Evolutionary conservation across 2,888 invertebrate genomes (phyloP), one percentile per base, ranked within the genome.

Genomic region (Trimorus sp.): DNA sequence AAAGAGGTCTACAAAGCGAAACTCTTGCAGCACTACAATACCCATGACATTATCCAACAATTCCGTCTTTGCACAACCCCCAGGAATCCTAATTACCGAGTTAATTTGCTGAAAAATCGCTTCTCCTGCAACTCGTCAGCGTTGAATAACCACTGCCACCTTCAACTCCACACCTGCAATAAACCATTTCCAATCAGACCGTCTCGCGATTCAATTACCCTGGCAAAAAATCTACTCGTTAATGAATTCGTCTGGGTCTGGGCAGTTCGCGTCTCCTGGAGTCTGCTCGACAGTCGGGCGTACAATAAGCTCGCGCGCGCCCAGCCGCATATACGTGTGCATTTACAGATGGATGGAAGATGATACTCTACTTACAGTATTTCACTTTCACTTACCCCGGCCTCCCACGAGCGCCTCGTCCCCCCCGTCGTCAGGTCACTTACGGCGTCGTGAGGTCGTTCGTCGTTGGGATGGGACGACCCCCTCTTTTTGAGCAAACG

Each of bases 331-430:
- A 9, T 42, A 11, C 7, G 58, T 40, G n/a, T 56, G 15, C 7
- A 40, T 59, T 68, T 68, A 37, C 71, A 68, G 73, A 77, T 74
- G 81, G 71, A 84, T 85, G 66, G 86, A 88, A 89, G 89, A 90
- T 88, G 89, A 89, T 89, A 90, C 89, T 90, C 90, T 87, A 90
- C 88, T 89, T 90, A 89, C 87, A 86, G 85, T 87, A 87, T 90
- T 89, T 90, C 87, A 90, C 90, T 89, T 90, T 90, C 90, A 89
- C 90, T 89, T 87, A 87, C 86, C 87, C 85, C 84, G 84, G 86
- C 88, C 88, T 89, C 89, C 89, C 89, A 88, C 88, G 85, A 88
- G 85, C 84, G 78, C 69, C 84, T 85, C 87, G 87, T 87, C 83
- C 70, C 77, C 70, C 73, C 83, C 84, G 84, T 86, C 83, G 83